Conservation (phyloP, 2,797 vertebrate genomes). For the Spinus olivaceus region DNA sequence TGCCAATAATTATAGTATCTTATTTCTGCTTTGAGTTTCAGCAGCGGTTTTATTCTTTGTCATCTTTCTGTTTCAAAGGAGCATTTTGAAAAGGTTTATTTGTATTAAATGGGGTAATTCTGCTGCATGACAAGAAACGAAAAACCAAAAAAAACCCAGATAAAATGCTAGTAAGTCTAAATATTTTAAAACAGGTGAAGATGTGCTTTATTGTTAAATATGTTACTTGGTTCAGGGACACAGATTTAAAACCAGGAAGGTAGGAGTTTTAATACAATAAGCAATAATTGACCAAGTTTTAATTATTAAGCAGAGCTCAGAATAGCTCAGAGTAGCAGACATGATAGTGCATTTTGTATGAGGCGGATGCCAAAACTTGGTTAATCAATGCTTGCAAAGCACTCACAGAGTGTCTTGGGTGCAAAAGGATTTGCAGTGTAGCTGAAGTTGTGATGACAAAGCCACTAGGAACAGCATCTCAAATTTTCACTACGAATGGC, state of each 20-base stretch:
- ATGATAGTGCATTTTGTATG: background rate
- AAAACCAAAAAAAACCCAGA: background rate
- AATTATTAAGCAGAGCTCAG: background rate
- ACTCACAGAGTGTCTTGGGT: background rate
- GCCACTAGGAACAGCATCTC: background rate
- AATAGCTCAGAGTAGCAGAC: background rate
- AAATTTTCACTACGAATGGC: too few relatives aligned
- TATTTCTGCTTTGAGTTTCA: background rate
- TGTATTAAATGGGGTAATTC: background rate
- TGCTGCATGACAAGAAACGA: background rate
- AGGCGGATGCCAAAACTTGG: background rate
- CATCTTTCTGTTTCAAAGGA: background rate
- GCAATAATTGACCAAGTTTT: background rate
- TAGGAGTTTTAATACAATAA: background rate
- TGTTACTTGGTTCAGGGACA: background rate
- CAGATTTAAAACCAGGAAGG: background rate
- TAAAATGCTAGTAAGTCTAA: background rate
- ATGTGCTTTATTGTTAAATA: background rate
- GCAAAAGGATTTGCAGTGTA: background rate
- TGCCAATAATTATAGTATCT: background rate
- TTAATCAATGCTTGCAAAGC: constrained; percentile 4
- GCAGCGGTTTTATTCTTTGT: background rate
- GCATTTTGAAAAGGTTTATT: background rate
- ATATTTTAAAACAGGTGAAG: background rate
- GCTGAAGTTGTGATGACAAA: background rate